Evolutionary conservation across 2,113 vertebrate genomes (phyloP), one percentile per base, ranked within the genome.

Genomic region (Papio anubis): DNA sequence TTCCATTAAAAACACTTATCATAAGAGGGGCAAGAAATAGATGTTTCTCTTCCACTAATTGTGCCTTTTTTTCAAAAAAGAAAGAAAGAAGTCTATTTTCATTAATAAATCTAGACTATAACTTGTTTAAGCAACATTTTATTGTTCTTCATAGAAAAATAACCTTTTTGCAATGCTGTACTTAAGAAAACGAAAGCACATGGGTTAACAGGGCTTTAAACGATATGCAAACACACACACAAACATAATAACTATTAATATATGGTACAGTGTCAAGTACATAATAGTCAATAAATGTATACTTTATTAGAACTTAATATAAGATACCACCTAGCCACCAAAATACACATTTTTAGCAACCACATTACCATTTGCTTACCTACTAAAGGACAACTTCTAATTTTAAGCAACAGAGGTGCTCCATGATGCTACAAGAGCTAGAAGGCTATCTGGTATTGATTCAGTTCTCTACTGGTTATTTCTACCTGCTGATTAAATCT

Each of bases 21-120:
- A 23, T 76, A 90, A 93, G n/a, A 93, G 57, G n/a, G 66, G 72
- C 68, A 82, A 38, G 45, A 97, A 95, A 93, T 59, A 88, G n/a
- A 94, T 43, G 30, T 52, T 95, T 92, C 52, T 96, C 78, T 90
- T 96, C 80, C 40, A 92, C 66, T 86, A 89, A 64, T 48, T 27
- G 8, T 78, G 30, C 87, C 57, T 96, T 70, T 50, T 79, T 64
- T 64, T 13, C 10, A 12, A 64, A 64, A 64, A 45, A 45, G 17
- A 75, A 75, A 27, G 10, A 17, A 52, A 32, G 27, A 95, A n/a
- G 20, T 78, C 9, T 73, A 73, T 87, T 97, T 88, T 88, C 90
- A 25, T 73, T 85, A n/a, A 91, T 90, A 92, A 88, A 95, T 76
- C 48, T 38, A 80, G 6, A 72, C 75, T 83, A 40, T 57, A 93